Base-by-base conservation (phyloP, 2,888 invertebrate species). In the Ornithoptera priamus region DNA sequence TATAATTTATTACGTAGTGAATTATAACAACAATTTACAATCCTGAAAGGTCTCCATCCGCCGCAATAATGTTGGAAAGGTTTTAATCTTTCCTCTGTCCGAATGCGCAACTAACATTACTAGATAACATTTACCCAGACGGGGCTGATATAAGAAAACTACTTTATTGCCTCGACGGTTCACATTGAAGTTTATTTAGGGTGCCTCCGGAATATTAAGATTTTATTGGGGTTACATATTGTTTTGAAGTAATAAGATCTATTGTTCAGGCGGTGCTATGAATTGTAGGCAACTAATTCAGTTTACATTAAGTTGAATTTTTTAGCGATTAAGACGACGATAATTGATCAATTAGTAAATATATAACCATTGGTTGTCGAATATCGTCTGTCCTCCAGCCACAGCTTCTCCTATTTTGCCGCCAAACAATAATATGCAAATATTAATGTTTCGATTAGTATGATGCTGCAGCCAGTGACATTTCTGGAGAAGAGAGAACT, bases 151-250 rank as follows among this genome's bases (percentile, higher is more conserved):
- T 85, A 88, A 87, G 83, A 85, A 85, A 81, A 78, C 81, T 79
- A 86, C 85, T 88, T 88, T 87, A 87, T 84, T 82, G 83, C 82
- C 81, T 81, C 78, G 77, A 77, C 81, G 80, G 80, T 79, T 80
- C 78, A 80, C 76, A 81, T 81, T 75, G 75, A 78, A 83, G 81
- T 84, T 86, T 83, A 87, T 86, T 87, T 84, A 75, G 82, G 81
- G 75, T 78, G 76, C 83, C 81, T 83, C 85, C 83, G 82, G 78
- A 77, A 80, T 79, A 77, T 81, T 78, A 78, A 84, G 75, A 83
- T 78, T 86, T 86, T 87, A 84, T 83, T 81, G 80, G 74, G 73
- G 74, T 80, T 77, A 73, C 80, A 78, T 72, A 83, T 81, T 80
- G 81, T 82, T 82, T 81, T 75, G 65, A 78, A 81, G 83, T 83